Evolutionary conservation across 2,888 invertebrate genomes (phyloP).

Genomic region (Caenorhabditis japonica): DNA sequence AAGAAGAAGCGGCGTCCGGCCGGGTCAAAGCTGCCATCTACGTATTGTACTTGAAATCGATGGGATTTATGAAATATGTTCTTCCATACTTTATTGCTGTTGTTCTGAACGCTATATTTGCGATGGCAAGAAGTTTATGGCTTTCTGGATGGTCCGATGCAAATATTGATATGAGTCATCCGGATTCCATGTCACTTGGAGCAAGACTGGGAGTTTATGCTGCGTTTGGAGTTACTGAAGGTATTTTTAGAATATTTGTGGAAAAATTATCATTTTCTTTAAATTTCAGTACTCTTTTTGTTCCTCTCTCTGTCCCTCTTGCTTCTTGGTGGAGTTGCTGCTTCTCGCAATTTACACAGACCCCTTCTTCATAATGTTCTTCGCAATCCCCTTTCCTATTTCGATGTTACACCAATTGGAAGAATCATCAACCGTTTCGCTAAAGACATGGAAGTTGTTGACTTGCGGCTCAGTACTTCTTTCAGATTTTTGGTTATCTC

Average conservation of each 20-base stretch:
- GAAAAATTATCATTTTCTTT: no score
- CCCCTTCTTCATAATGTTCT: slow-evolving; percentile 69
- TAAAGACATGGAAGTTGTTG: slow-evolving; percentile 76
- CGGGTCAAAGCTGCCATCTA: slow-evolving; percentile 71
- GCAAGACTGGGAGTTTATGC: slow-evolving; percentile 71
- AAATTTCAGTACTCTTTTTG: slow-evolving; percentile 56
- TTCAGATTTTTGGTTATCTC: slow-evolving; percentile 70
- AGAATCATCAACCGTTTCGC: slow-evolving; percentile 74
- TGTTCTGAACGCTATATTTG: slow-evolving; percentile 56
- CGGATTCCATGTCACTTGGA: slow-evolving; percentile 56
- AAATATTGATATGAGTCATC: slow-evolving; percentile 56
- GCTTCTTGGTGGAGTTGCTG: slow-evolving; percentile 71
- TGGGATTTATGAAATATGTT: slow-evolving; percentile 68
- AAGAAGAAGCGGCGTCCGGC: slow-evolving; percentile 73
- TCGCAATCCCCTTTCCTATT: slow-evolving; percentile 72
- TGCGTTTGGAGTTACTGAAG: slow-evolving; percentile 69
- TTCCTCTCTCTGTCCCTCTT: slow-evolving; percentile 68
- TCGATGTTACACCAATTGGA: slow-evolving; percentile 75
- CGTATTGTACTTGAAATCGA: slow-evolving; percentile 70
- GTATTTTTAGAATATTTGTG: slow-evolving; percentile 40
- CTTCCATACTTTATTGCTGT: slow-evolving; percentile 56
- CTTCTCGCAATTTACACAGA: slow-evolving; percentile 71
- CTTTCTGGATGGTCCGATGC: slow-evolving; percentile 76
- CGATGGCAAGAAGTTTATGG: slow-evolving; percentile 73
- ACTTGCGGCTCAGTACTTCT: slow-evolving; percentile 69